Percentiles rank a stretch among this genome's conserved stretches.
Conservation (phyloP, 2,797 vertebrate genomes). For the Pygocentrus nattereri region DNA sequence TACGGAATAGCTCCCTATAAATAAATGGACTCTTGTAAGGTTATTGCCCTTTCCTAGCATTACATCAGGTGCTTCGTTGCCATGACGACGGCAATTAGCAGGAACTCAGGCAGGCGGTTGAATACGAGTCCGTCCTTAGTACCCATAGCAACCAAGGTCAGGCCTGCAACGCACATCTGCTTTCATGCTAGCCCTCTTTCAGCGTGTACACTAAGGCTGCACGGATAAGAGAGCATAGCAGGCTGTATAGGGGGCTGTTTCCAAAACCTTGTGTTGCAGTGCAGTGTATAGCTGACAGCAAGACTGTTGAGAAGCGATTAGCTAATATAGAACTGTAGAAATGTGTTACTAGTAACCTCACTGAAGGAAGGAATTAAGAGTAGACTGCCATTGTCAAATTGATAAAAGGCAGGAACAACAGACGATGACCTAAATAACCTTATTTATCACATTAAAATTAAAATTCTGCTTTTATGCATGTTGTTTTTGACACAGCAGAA, state of each 20-base stretch:
- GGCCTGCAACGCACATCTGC: slow-evolving; percentile 67
- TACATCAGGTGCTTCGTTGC: slow-evolving; percentile 75
- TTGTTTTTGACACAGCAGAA: background rate
- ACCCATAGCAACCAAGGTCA: slow-evolving; percentile 74
- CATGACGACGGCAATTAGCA: slow-evolving; percentile 75
- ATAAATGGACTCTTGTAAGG: slow-evolving; percentile 71
- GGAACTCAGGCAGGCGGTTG: slow-evolving; percentile 70
- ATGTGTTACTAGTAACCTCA: background rate
- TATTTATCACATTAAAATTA: background rate
- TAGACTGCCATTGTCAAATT: slow-evolving; percentile 12
- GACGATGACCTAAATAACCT: background rate
- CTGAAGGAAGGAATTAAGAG: background rate
- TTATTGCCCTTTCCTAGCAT: slow-evolving; percentile 71
- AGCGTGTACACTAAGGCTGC: slow-evolving; percentile 27
- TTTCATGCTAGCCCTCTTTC: slow-evolving; percentile 55
- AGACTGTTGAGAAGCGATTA: slow-evolving; percentile 26
- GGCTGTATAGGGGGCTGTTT: slow-evolving; percentile 24
- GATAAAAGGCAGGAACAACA: background rate
- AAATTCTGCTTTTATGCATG: background rate
- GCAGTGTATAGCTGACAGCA: slow-evolving; percentile 13
- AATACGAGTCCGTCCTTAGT: slow-evolving; percentile 68
- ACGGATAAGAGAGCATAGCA: slow-evolving; percentile 34
- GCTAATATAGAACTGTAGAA: slow-evolving; percentile 5
- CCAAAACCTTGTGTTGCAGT: slow-evolving; percentile 18
- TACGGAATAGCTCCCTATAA: slow-evolving; percentile 62